Conservation (phyloP, 2,797 vertebrate species). For the Diplodus puntazzo region DNA sequence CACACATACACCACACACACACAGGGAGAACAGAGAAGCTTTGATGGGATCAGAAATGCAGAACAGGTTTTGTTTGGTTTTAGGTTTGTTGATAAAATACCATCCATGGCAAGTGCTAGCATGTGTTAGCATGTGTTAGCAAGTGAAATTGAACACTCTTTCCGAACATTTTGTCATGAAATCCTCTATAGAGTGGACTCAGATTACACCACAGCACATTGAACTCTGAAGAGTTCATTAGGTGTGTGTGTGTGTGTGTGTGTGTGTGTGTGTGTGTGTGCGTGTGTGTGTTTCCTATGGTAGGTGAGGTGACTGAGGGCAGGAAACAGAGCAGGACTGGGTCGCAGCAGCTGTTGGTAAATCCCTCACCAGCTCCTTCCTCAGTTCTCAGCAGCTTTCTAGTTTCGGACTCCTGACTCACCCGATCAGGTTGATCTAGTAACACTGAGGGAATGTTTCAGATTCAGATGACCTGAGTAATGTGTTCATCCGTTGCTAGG, state of each 20-base stretch:
- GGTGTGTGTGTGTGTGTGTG: constrained; percentile 14
- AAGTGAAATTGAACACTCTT: neutral
- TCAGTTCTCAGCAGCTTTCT: neutral
- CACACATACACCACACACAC: neutral
- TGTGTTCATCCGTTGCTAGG: neutral
- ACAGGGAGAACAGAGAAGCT: neutral
- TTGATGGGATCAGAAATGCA: neutral
- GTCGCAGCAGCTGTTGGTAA: constrained; percentile 3
- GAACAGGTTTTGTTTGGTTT: constrained; percentile 4
- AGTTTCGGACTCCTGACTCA: neutral
- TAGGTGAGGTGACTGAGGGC: constrained; percentile 6
- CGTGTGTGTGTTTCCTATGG: constrained; percentile 16
- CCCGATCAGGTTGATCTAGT: neutral
- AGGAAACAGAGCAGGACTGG: constrained; percentile 43
- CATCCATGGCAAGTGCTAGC: neutral
- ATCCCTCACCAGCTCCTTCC: neutral
- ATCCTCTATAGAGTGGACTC: neutral
- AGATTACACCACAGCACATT: neutral
- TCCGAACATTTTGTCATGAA: neutral
- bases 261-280: constrained; percentile 2
- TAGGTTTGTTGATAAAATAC: neutral
- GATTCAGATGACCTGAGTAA: neutral
- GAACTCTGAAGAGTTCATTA: neutral
- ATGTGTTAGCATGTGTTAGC: neutral
- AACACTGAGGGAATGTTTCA: neutral